Percentiles rank a stretch among this genome's conserved stretches.
Evolutionary conservation across 2,797 vertebrate species (phyloP).

Genomic region (Poeciliopsis presidionis): DNA sequence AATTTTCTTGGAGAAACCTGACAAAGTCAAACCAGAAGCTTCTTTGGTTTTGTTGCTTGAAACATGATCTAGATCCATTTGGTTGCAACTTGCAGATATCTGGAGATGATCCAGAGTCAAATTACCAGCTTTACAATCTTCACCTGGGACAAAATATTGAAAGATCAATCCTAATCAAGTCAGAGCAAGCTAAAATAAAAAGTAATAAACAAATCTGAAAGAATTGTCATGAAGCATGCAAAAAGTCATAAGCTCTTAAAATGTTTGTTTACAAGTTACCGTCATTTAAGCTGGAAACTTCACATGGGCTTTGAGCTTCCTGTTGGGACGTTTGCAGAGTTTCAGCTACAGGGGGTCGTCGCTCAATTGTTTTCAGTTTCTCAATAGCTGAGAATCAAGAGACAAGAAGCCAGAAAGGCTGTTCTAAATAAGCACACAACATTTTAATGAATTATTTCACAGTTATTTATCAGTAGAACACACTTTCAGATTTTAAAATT

Average conservation of each 20-base stretch:
- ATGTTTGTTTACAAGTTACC: slow-evolving; percentile 38
- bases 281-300: slow-evolving; percentile 30
- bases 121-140: neutral
- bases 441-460: neutral
- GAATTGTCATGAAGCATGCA: neutral
- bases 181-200: neutral
- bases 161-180: neutral
- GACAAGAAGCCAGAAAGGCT: neutral
- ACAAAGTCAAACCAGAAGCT: neutral
- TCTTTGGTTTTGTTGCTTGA: neutral
- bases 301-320: slow-evolving; percentile 16
- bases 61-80: neutral
- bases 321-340: neutral
- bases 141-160: neutral
- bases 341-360: neutral
- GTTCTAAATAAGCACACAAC: neutral
- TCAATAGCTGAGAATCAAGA: slow-evolving; percentile 39
- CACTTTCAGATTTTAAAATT: too few species aligned
- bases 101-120: neutral
- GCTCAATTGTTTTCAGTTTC: slow-evolving; percentile 25
- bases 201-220: neutral
- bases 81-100: neutral
- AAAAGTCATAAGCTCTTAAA: too few species aligned
- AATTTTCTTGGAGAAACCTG: neutral
- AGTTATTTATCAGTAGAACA: neutral